A percentile compares a stretch with the other conserved stretches of the same genome.
Evolutionary conservation across 1,140 invertebrate species (phyloP).

Genomic region (Lepidurus couesii): DNA sequence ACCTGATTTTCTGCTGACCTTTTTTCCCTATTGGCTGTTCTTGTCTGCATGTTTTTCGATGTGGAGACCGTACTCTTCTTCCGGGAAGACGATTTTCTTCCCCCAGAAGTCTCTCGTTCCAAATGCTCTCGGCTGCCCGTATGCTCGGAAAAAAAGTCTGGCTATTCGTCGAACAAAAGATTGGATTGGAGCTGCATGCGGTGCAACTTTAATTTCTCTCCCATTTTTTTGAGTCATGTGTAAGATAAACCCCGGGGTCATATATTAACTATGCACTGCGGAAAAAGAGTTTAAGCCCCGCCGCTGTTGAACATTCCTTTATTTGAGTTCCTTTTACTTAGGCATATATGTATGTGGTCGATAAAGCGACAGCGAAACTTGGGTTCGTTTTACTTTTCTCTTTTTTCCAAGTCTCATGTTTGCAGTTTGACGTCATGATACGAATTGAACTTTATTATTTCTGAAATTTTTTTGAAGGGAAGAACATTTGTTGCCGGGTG

Average conservation of each 20-base stretch:
- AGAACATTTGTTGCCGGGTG: neutral
- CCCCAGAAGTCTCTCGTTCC: neutral
- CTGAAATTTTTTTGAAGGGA: neutral
- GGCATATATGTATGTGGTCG: neutral
- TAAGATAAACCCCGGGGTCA: constrained; percentile 17
- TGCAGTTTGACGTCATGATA: neutral
- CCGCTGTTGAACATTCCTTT: neutral
- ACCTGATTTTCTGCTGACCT: constrained; percentile 9
- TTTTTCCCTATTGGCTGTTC: neutral
- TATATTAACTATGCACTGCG: constrained; percentile 8
- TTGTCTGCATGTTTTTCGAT: constrained; percentile 16
- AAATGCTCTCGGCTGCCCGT: neutral
- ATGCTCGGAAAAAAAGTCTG: neutral
- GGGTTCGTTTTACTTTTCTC: neutral
- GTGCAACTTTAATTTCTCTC: neutral
- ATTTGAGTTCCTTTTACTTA: neutral
- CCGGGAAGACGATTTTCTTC: neutral
- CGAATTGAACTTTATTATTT: neutral
- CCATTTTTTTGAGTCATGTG: neutral
- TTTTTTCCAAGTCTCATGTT: neutral
- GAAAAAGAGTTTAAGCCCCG: constrained; percentile 1
- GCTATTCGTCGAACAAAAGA: too few relatives aligned
- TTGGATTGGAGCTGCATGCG: too few relatives aligned
- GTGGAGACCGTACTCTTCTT: constrained; percentile 15
- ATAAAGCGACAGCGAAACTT: neutral